These are phyloP conservation scores for Scaptomyza hsui DNA, from an alignment of 1,140 invertebrate species.

Conservation along the genomic window DNA sequence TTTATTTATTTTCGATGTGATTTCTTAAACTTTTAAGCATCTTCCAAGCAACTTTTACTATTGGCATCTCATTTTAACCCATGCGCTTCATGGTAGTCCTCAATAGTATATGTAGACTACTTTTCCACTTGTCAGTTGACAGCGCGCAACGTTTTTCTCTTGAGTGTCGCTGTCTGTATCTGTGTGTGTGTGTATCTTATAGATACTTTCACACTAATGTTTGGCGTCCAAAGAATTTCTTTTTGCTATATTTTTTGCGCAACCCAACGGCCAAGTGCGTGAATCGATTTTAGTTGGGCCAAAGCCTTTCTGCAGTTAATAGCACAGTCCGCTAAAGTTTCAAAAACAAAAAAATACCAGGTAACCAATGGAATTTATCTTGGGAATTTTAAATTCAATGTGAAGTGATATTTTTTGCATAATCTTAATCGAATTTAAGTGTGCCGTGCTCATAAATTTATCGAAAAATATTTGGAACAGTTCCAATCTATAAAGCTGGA, in stretches of 20 bases:
- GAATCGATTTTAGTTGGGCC: slow-evolving; percentile 73
- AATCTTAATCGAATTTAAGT: slow-evolving; percentile 56
- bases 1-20: slow-evolving; percentile 79
- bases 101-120: slow-evolving; percentile 38
- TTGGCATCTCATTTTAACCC: slow-evolving; percentile 60
- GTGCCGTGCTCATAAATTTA: slow-evolving; percentile 68
- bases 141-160: slow-evolving; percentile 22
- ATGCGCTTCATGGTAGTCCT: slow-evolving; percentile 33
- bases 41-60: slow-evolving; percentile 59
- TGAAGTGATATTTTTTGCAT: slow-evolving; percentile 26
- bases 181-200: slow-evolving; percentile 32
- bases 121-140: slow-evolving; percentile 55
- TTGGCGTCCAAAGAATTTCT: slow-evolving; percentile 33
- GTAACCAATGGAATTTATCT: background rate
- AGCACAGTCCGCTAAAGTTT: slow-evolving; percentile 57
- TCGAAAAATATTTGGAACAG: slow-evolving; percentile 61
- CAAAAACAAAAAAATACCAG: slow-evolving; percentile 33
- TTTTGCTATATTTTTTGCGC: slow-evolving; percentile 54
- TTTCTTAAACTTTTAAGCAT: slow-evolving; percentile 50
- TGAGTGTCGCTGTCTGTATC: slow-evolving; percentile 38
- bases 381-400: background rate
- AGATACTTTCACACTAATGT: slow-evolving; percentile 32
- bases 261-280: slow-evolving; percentile 46
- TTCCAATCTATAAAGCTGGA: slow-evolving; percentile 77
- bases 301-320: slow-evolving; percentile 76